Percentiles rank a stretch among this genome's conserved stretches.
These are phyloP conservation scores for Zootermopsis nevadensis DNA, from an alignment of 2,888 invertebrate species.

Conservation along the genomic window DNA sequence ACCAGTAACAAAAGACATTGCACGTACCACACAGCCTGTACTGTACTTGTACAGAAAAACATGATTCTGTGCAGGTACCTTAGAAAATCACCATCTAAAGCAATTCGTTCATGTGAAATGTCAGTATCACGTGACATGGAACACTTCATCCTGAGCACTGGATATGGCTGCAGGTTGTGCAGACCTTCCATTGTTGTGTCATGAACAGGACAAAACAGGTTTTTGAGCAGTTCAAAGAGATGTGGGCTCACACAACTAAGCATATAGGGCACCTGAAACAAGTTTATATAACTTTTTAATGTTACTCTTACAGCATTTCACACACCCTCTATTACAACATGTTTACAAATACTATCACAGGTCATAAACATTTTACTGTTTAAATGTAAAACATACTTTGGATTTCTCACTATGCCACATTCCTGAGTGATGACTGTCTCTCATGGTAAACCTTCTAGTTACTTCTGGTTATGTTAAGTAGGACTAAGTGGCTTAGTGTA, in stretches of 20 bases:
- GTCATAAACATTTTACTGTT: too few species aligned
- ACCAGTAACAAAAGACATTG: neutral
- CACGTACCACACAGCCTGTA: neutral
- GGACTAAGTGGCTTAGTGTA: too few species aligned
- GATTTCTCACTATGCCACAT: too few species aligned
- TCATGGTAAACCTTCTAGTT: too few species aligned
- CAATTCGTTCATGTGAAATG: constrained; percentile 40
- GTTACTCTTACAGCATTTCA: too few species aligned
- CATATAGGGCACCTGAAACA: constrained; percentile 19
- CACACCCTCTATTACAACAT: too few species aligned
- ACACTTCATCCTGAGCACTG: constrained; percentile 37
- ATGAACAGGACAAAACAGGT: constrained; percentile 40
- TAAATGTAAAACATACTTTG: too few species aligned
- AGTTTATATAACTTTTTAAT: neutral
- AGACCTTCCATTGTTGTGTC: constrained; percentile 46
- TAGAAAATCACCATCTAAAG: constrained; percentile 46
- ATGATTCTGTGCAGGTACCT: constrained; percentile 36
- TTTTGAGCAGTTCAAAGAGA: constrained; percentile 40
- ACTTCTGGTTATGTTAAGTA: too few species aligned
- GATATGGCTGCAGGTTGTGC: constrained; percentile 42
- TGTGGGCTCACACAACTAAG: constrained; percentile 41
- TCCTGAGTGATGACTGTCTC: too few species aligned
- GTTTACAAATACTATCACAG: too few species aligned
- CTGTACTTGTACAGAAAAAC: neutral
- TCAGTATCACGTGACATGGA: constrained; percentile 40